These are phyloP conservation scores for Saccopteryx leptura DNA, from an alignment of 2,113 vertebrate species.

Conservation along the genomic window DNA sequence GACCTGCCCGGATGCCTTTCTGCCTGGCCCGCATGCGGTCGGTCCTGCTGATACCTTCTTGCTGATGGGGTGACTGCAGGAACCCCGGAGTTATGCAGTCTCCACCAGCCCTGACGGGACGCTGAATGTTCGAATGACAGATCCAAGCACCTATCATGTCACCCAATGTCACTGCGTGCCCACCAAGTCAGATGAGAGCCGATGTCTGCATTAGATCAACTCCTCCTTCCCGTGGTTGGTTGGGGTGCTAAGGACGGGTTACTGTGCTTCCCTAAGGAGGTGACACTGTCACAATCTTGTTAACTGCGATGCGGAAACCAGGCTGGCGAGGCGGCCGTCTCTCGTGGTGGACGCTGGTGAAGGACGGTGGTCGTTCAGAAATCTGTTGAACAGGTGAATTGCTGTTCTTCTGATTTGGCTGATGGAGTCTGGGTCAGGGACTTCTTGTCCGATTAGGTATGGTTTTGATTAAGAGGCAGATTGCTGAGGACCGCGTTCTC, in stretches of 20 bases:
- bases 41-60: background rate
- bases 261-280: slow-evolving; percentile 76
- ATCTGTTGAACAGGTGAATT: slow-evolving; percentile 80
- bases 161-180: background rate
- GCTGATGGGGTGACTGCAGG: fast-evolving
- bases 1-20: background rate
- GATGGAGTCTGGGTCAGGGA: slow-evolving; percentile 48
- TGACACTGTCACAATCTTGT: slow-evolving; percentile 78
- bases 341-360: slow-evolving; percentile 77
- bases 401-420: slow-evolving; percentile 71
- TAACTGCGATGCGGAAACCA: slow-evolving; percentile 79
- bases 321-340: slow-evolving; percentile 57
- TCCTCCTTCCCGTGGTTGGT: slow-evolving; percentile 67
- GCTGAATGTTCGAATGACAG: background rate
- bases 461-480: slow-evolving; percentile 80
- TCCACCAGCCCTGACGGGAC: background rate
- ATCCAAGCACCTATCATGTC: background rate
- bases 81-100: background rate
- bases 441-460: slow-evolving; percentile 78
- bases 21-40: background rate
- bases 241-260: slow-evolving; percentile 69
- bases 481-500: slow-evolving; percentile 58
- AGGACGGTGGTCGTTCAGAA: slow-evolving; percentile 71
- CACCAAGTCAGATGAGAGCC: background rate
- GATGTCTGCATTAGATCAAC: background rate